A percentile compares a stretch with the other conserved stretches of the same genome.
These are phyloP conservation scores for Phocoena sinus DNA, from an alignment of 2,113 vertebrate genomes.

Conservation along the genomic window DNA sequence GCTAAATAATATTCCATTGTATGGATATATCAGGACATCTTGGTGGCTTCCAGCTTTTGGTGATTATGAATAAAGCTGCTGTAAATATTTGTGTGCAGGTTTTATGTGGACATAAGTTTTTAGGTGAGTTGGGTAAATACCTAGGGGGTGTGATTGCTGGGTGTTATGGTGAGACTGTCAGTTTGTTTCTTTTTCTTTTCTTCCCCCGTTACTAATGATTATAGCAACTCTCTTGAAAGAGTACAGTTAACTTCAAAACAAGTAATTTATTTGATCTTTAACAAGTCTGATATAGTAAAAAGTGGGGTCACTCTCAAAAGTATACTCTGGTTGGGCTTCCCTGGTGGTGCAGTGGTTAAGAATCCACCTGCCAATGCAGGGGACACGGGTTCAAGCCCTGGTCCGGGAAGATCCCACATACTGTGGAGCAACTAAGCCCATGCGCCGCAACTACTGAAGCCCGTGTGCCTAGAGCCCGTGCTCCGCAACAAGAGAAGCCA, in stretches of 20 bases:
- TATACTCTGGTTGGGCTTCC: background rate
- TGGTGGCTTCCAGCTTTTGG: background rate
- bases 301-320: background rate
- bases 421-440: too few relatives aligned
- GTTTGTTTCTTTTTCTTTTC: background rate
- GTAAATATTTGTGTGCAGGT: background rate
- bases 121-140: background rate
- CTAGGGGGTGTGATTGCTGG: background rate
- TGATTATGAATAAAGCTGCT: background rate
- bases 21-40: background rate
- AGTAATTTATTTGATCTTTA: background rate
- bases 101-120: conserved; percentile 2
- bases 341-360: too few relatives aligned
- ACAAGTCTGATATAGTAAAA: background rate
- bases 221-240: background rate
- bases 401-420: too few relatives aligned
- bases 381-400: too few relatives aligned
- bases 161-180: background rate
- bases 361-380: too few relatives aligned
- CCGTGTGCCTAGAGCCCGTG: too few relatives aligned
- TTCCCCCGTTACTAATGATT: background rate
- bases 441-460: too few relatives aligned
- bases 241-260: conserved; percentile 15
- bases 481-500: too few relatives aligned
- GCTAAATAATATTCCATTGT: background rate